Percentiles rank a stretch among this genome's conserved stretches.
Conservation (phyloP, 2,797 vertebrate species). For the Podargus strigoides region DNA sequence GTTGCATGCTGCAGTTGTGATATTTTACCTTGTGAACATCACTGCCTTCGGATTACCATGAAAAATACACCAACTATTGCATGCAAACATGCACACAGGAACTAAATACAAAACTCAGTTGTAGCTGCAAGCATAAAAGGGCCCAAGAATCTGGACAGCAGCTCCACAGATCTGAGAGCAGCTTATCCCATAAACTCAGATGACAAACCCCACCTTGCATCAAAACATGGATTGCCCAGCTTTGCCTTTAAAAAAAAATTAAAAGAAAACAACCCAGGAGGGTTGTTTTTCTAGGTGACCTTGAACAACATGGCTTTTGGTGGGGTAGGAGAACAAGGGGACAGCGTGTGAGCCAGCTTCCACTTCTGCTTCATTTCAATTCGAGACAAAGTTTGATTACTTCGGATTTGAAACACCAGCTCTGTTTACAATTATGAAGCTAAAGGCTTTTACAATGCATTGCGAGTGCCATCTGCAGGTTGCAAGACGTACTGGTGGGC, state of each 20-base stretch:
- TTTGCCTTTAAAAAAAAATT: neutral
- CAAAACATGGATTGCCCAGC: neutral
- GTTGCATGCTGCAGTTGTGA: neutral
- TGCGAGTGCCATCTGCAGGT: constrained; percentile 60
- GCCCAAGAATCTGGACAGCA: neutral
- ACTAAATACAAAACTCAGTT: neutral
- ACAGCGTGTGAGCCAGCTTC: neutral
- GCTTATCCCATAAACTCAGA: neutral
- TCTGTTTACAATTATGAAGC: neutral
- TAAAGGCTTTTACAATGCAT: neutral
- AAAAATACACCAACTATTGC: neutral
- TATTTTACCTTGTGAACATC: neutral
- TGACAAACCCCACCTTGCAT: neutral
- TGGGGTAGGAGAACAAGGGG: neutral
- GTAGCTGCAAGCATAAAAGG: neutral
- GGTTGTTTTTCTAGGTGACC: neutral
- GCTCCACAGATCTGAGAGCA: neutral
- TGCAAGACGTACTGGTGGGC: neutral
- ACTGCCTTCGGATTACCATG: neutral
- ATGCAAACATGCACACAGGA: neutral
- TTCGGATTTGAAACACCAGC: neutral
- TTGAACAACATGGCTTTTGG: neutral
- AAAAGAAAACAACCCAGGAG: no score
- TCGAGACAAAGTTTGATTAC: neutral
- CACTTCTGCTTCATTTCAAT: neutral